Percentiles rank a stretch among this genome's conserved stretches.
These are phyloP conservation scores for Pangasianodon hypophthalmus DNA, from an alignment of 2,113 vertebrate genomes.

Conservation along the genomic window DNA sequence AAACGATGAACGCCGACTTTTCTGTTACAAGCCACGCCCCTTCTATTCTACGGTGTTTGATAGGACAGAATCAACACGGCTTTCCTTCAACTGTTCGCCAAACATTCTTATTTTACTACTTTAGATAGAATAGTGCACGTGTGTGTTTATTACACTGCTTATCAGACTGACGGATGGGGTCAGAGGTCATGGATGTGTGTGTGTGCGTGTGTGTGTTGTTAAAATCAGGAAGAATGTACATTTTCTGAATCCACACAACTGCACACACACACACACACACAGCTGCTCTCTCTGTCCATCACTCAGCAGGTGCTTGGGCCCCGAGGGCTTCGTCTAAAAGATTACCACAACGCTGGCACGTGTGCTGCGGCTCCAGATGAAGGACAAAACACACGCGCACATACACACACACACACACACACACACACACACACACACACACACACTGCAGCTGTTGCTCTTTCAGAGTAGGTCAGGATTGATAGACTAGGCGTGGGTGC, in stretches of 20 bases:
- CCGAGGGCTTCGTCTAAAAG: background rate
- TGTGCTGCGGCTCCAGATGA: conserved; percentile 2
- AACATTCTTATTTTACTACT: too few species aligned
- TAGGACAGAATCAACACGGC: too few species aligned
- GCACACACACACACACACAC: background rate
- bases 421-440: conserved; percentile 9
- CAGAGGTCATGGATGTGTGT: background rate
- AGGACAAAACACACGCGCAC: conserved; percentile 11
- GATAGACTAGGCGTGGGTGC: conserved; percentile 33
- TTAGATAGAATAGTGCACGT: too few species aligned
- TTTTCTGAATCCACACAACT: conserved; percentile 19
- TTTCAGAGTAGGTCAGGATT: background rate
- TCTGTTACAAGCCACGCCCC: too few species aligned
- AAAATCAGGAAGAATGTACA: conserved; percentile 12
- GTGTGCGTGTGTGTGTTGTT: background rate
- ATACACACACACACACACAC: background rate
- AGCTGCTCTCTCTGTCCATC: background rate
- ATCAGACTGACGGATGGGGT: background rate
- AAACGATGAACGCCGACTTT: too few species aligned
- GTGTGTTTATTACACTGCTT: too few species aligned
- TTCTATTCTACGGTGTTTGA: too few species aligned
- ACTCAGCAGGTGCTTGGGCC: background rate
- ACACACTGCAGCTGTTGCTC: conserved; percentile 2
- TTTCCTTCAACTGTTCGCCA: too few species aligned
- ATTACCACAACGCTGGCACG: background rate